A percentile compares a stretch with the other conserved stretches of the same genome.
These are phyloP conservation scores for Buphagus erythrorhynchus DNA, from an alignment of 2,797 vertebrate species.

Conservation along the genomic window DNA sequence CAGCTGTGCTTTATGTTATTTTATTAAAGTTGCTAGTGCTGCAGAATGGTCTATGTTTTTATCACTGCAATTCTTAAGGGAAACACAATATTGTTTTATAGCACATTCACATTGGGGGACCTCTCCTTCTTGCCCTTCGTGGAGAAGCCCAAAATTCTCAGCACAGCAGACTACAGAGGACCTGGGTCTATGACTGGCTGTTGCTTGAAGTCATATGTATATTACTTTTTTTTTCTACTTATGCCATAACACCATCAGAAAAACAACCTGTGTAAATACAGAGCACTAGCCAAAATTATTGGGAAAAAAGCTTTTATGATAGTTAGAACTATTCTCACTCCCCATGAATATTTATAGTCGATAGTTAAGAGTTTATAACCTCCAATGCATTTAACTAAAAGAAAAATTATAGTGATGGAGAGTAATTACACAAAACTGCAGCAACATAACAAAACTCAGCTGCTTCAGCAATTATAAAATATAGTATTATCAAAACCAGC, in stretches of 20 bases:
- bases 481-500: slow-evolving; percentile 26
- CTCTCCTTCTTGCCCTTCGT: neutral
- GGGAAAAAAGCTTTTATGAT: slow-evolving; percentile 28
- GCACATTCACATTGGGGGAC: neutral
- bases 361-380: slow-evolving; percentile 68
- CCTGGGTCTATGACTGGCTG: neutral
- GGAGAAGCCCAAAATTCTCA: neutral
- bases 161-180: neutral
- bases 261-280: neutral
- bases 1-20: slow-evolving; percentile 61
- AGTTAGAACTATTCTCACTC: slow-evolving; percentile 40
- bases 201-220: neutral
- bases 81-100: slow-evolving; percentile 42
- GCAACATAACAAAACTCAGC: slow-evolving; percentile 48
- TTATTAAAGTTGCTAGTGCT: slow-evolving; percentile 61
- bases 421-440: slow-evolving; percentile 65
- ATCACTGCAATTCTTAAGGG: slow-evolving; percentile 47
- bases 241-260: neutral
- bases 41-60: slow-evolving; percentile 5
- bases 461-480: slow-evolving; percentile 46
- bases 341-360: slow-evolving; percentile 53
- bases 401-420: slow-evolving; percentile 66
- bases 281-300: neutral
- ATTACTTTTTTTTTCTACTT: neutral
- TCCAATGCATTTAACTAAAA: slow-evolving; percentile 59